Evolutionary conservation across 2,113 vertebrate genomes (phyloP), one percentile per base, ranked within the genome.

Genomic region (Trinectes maculatus): DNA sequence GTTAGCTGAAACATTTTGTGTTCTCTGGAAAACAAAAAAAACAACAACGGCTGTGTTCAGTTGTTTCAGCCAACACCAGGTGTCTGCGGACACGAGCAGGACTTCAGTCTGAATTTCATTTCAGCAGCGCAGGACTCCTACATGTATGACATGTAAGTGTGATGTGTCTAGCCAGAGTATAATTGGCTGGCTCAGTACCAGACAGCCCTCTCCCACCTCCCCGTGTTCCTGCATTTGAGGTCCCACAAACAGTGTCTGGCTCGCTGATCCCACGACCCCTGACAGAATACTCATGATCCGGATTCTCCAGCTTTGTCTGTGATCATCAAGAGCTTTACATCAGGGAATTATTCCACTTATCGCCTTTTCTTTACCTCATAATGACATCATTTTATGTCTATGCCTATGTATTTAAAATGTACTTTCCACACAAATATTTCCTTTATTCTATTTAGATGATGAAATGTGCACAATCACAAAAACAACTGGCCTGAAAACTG

Each of bases 161-260:
- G 71, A 60, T 75, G 73, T 83, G 91, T 91, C 89, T 91, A 71
- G 89, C 67, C 88, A 67, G 36, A 31, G 71, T 80, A 87, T 90
- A 92, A 91, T 91, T 87, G 82, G 79, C 80, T 48, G 53, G 56
- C 59, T 87, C 68, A 8, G 61, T 63, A 72, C 69, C 86, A 91
- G 91, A 90, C 90, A 68, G 60, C 42, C 54, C 60, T 37, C 26
- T 80, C 73, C 77, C 83, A 80, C 88, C 84, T 85, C 64, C 84
- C 74, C 44, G 34, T 82, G 85, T 80, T 80, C 47, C 43, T 82
- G 66, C 39, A 70, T 76, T 83, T 79, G 56, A 69, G 71, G 74
- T 62, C 67, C 77, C 74, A 86, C 85, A 84, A 84, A 84, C 67
- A 51, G 51, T 66, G 89, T 91, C 87, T 91, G 87, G 77, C 65